These are phyloP conservation scores for Triops cancriformis DNA, from an alignment of 1,140 invertebrate genomes.

Conservation along the genomic window DNA sequence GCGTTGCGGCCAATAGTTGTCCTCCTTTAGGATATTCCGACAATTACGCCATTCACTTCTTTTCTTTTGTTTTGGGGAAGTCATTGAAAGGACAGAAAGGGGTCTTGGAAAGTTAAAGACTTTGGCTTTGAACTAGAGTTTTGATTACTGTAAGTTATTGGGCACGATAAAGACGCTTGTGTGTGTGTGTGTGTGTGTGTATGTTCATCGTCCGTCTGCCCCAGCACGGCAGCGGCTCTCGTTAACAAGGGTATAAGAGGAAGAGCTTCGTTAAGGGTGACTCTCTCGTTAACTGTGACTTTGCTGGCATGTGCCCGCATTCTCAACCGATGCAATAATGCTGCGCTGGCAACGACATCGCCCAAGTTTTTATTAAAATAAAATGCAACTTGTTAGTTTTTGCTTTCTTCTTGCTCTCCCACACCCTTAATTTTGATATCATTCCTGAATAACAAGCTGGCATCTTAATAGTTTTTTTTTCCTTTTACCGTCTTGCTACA, in stretches of 20 bases:
- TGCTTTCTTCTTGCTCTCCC: neutral
- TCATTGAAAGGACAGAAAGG: neutral
- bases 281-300: conserved; percentile 7
- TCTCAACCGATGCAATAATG: neutral
- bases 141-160: neutral
- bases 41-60: neutral
- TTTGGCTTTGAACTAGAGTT: neutral
- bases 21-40: neutral
- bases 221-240: neutral
- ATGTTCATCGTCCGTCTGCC: neutral
- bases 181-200: conserved; percentile 6
- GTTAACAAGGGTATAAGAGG: neutral
- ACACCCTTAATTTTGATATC: neutral
- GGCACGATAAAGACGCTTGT: neutral
- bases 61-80: neutral
- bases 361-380: neutral
- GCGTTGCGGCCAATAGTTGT: too few relatives aligned
- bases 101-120: neutral
- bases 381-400: neutral
- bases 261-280: conserved; percentile 13
- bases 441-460: too few relatives aligned
- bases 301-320: neutral
- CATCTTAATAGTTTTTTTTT: too few relatives aligned
- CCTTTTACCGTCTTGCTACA: too few relatives aligned
- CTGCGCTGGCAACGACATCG: neutral